phyloP scores from a whole-genome alignment of 1,140 invertebrate species.

The Dreissena rostriformis region DNA sequence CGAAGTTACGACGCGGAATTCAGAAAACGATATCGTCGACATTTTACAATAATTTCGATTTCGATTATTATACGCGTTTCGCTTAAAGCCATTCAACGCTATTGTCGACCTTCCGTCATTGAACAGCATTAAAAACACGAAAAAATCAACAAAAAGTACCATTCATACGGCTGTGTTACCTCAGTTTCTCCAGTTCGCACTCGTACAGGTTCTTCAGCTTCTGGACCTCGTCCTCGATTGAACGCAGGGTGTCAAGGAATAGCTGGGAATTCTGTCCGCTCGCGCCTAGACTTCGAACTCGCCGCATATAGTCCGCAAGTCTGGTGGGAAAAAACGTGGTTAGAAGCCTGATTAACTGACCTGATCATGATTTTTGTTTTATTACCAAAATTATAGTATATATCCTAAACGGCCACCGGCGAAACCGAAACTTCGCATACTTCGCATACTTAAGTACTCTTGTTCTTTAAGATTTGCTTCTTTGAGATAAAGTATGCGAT shows the following conservation, averaged over 20 bases:
- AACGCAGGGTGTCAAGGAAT: constrained; percentile 21
- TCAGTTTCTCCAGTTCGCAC: constrained; percentile 27
- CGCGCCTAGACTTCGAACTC: constrained; percentile 11
- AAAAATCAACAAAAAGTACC: not conserved
- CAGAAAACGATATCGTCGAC: not conserved
- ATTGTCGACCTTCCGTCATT: not conserved
- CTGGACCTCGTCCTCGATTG: constrained; percentile 21
- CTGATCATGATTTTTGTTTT: too few relatives aligned
- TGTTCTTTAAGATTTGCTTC: too few relatives aligned
- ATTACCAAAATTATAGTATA: too few relatives aligned
- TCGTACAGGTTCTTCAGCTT: constrained; percentile 29
- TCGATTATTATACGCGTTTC: not conserved
- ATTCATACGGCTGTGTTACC: not conserved
- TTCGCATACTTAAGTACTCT: too few relatives aligned
- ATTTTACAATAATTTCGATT: not conserved
- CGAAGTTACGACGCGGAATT: too few relatives aligned
- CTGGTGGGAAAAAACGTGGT: not conserved
- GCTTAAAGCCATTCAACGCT: not conserved
- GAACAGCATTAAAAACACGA: not conserved
- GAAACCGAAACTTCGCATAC: too few relatives aligned
- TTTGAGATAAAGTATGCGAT: too few relatives aligned
- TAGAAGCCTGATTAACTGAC: too few relatives aligned
- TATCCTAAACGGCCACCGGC: too few relatives aligned
- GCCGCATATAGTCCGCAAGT: constrained; percentile 24
- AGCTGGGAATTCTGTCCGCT: not conserved